Conservation (phyloP, 2,797 vertebrate species). For the Odontamblyopus lacepedii region DNA sequence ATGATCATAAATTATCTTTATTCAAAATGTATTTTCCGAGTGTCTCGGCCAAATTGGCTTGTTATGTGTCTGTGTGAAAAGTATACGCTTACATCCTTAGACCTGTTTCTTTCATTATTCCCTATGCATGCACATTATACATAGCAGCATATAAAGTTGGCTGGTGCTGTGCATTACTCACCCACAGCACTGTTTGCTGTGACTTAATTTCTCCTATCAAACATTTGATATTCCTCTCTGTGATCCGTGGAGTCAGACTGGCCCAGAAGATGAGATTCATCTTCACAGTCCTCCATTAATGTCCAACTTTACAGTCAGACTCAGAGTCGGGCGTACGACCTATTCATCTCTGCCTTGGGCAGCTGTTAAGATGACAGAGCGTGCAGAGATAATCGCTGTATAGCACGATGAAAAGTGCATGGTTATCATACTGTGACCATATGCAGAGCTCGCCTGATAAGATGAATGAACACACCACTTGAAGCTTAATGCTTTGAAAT, state of each 20-base stretch:
- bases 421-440: constrained; percentile 42
- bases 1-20: not conserved
- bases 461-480: constrained; percentile 40
- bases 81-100: not conserved
- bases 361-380: constrained; percentile 56
- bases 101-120: constrained; percentile 6
- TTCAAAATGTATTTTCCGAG: constrained; percentile 14
- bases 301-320: constrained; percentile 36
- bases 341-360: constrained; percentile 44
- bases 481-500: constrained; percentile 31
- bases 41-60: constrained; percentile 8
- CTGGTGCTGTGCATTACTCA: constrained; percentile 7
- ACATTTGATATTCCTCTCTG: constrained; percentile 22
- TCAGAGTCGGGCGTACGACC: constrained; percentile 25
- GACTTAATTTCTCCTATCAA: constrained; percentile 15
- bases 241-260: constrained; percentile 27
- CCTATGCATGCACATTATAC: constrained; percentile 6
- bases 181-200: not conserved
- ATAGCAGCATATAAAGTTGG: constrained; percentile 4
- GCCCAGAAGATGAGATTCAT: constrained; percentile 26
- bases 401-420: constrained; percentile 36
- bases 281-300: constrained; percentile 44
- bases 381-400: constrained; percentile 40
- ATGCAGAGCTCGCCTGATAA: constrained; percentile 23
- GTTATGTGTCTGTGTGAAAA: not conserved